Evolutionary conservation across 2,888 invertebrate species (phyloP), one percentile per base, ranked within the genome.

Genomic region (Plebejus argus): DNA sequence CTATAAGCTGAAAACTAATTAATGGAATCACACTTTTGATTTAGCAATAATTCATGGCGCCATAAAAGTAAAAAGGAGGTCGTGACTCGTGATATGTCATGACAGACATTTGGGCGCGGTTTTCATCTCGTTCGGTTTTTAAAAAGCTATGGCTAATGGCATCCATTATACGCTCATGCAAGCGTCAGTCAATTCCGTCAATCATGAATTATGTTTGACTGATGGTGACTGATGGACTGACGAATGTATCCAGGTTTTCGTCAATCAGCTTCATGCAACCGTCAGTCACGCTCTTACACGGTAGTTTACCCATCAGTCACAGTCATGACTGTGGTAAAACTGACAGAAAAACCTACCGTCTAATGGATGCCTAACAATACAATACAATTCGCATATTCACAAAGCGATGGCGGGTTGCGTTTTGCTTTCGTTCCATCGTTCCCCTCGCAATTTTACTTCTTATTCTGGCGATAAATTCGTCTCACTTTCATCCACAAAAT

Each of bases 341-440:
- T n/a, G n/a, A n/a, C n/a, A n/a, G n/a, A n/a, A n/a, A n/a, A n/a
- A n/a, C n/a, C n/a, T n/a, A n/a, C n/a, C n/a, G n/a, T n/a, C n/a
- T n/a, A n/a, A n/a, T n/a, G n/a, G n/a, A n/a, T n/a, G n/a, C n/a
- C n/a, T n/a, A 12, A 71, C n/a, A 20, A 23, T 45, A 71, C 20
- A 70, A 39, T 70, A 70, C 45, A 71, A 71, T 66, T 66, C 66
- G 66, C 66, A 66, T 66, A 66, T 66, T 66, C 66, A 66, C 66
- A 18, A 33, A 33, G 66, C 66, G 66, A 66, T 18, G 15, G 28
- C 28, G 66, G 28, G 28, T 18, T 33, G 66, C 28, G 66, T 66
- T 66, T 66, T 33, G 66, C 66, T 66, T 66, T 66, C 28, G 66
- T 66, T 66, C 28, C 66, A 18, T 66, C 66, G 66, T 66, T 33